Evolutionary conservation across 2,888 invertebrate genomes (phyloP), one percentile per base, ranked within the genome.

Genomic region (Drosophila imparisetae): DNA sequence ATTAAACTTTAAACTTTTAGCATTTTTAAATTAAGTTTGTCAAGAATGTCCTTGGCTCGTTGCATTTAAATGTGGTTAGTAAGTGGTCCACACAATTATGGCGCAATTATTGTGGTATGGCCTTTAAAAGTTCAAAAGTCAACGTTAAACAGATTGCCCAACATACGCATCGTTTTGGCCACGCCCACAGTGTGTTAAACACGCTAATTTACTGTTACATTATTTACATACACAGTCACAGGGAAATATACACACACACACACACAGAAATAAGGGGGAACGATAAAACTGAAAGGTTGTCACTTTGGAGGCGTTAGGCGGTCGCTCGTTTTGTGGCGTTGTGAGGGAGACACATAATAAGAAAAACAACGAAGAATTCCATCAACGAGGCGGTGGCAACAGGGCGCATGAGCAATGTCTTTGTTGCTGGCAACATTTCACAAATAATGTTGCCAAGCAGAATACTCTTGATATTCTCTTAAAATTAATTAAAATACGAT

Each of bases 161-260:
- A 76, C 76, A 78, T 78, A 86, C 83, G 80, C 80, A 83, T 75
- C 72, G 72, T 27, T 80, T 80, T 86, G 77, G 81, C 86, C 86
- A 88, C 86, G 86, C 86, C 86, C 89, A 69, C 84, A 71, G 55
- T 78, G 78, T 86, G 86, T 88, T 82, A 88, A 86, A 86, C 88
- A 86, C 86, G 86, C 86, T 86, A 86, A 86, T 86, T 87, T 87
- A 87, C 90, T 88, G 83, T 86, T 86, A 87, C 86, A 90, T 87
- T 90, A 89, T 87, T 87, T 89, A 87, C 81, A 88, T 71, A 77
- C 71, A 85, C n/a, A 78, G 49, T 50, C 29, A 68, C 66, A 69
- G 32, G 65, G 24, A 50, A 30, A 63, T 34, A 60, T 30, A 64
- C 38, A 60, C 42, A 68, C 49, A 52, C 49, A 67, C 18, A 72